Base-by-base conservation (phyloP, 2,113 vertebrate genomes). In the Pomatorhinus ruficollis region DNA sequence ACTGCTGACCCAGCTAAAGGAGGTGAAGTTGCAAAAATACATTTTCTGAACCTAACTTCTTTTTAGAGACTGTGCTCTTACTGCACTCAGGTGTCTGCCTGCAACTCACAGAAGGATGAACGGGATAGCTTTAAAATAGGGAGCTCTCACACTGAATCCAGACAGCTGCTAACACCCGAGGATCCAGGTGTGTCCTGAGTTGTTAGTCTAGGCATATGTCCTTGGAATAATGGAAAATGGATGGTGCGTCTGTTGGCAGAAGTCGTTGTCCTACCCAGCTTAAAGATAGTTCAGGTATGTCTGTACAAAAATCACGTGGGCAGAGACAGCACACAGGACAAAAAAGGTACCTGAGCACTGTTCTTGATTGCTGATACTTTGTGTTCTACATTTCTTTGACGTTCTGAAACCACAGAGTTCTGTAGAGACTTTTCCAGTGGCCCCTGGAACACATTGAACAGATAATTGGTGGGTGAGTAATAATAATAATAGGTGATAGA, bases 391-490 rank as follows among this genome's bases (percentile, higher is more conserved):
- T 98, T 99, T 93, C 99, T 98, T 82, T 99, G 99, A 78, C 99
- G 98, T 97, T 99, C 99, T 33, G 98, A 98, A 66, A 98, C 98
- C 90, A 98, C 98, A 3, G 99, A 99, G 86, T 95, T 98, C 97
- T 99, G 99, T 92, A 99, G 95, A 5, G 99, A 99, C 89, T 99
- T 99, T 93, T 99, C 99, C 97, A 99, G 96, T 0, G 99, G 99
- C 19, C 99, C 99, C 99, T 99, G 96, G 61, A 94, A 96, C 83
- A 94, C 69, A 64, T 53, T 31, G 71, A 76, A 70, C 65, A 87
- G 40, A 37, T 56, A 44, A 84, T 2, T 28, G 30, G 12, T 44
- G 53, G 27, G n/a, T 56, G 10, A 93, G 44, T 59, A 86, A 64
- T 25, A 64, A 19, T 56, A 83, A 59, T 31, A 52, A 57, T 3